These are phyloP conservation scores for Yponomeuta plumbellus DNA, from an alignment of 2,888 invertebrate species.

Conservation along the genomic window DNA sequence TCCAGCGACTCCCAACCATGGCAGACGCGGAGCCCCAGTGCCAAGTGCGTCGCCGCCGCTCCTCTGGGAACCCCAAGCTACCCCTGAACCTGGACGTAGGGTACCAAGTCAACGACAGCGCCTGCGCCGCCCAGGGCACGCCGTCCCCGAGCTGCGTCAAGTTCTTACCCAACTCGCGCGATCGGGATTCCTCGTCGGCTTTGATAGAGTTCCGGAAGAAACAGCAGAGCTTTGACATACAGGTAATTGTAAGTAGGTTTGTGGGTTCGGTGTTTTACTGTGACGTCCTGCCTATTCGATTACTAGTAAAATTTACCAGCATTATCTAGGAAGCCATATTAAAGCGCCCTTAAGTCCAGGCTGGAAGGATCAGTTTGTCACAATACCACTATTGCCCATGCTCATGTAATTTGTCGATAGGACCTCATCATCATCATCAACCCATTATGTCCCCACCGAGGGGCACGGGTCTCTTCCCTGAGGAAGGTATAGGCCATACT, in stretches of 20 bases:
- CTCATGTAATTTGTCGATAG: too few species aligned
- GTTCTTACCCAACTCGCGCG: slow-evolving; percentile 40
- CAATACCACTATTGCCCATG: too few species aligned
- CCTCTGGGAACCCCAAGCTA: slow-evolving; percentile 51
- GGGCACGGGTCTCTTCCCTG: too few species aligned
- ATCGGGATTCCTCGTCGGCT: slow-evolving; percentile 41
- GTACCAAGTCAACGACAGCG: slow-evolving; percentile 52
- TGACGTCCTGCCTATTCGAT: background rate
- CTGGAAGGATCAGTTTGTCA: too few species aligned
- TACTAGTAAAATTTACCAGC: background rate
- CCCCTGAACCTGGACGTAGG: slow-evolving; percentile 57
- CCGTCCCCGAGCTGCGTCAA: slow-evolving; percentile 59
- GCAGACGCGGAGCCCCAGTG: slow-evolving; percentile 45
- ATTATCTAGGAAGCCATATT: background rate
- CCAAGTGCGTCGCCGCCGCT: slow-evolving; percentile 56
- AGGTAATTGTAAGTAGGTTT: slow-evolving; percentile 35
- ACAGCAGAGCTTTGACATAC: slow-evolving; percentile 70
- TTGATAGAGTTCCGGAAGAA: slow-evolving; percentile 65
- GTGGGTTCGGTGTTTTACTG: background rate
- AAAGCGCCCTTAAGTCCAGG: too few species aligned
- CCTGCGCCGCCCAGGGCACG: slow-evolving; percentile 50
- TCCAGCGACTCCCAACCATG: slow-evolving; percentile 31
- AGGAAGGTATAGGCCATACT: too few species aligned
- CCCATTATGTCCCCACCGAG: too few species aligned
- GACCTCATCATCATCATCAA: too few species aligned